Base-by-base conservation (phyloP, 2,113 vertebrate genomes). In the Myocastor coypus region DNA sequence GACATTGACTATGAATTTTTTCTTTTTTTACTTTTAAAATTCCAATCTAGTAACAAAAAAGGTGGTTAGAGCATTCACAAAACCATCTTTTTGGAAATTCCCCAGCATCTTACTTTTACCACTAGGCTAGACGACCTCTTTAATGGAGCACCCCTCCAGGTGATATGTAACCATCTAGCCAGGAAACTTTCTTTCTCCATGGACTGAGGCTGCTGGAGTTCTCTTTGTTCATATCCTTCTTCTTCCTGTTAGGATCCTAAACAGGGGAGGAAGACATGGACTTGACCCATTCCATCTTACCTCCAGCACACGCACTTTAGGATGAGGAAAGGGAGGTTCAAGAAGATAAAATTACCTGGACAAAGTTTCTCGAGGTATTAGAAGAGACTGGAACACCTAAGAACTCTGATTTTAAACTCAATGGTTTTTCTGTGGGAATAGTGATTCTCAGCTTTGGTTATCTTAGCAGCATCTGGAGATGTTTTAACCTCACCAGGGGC, bases 31-130 rank as follows among this genome's bases (percentile, higher is more conserved):
- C 40, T 68, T 66, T 68, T 37, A 87, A 94, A 83, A 66, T 73
- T 92, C 92, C 87, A 90, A 85, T 12, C 68, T 90, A 92, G 24
- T 78, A 84, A 59, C 19, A 92, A 40, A 86, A 28, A 96, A 59
- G 2, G 19, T 89, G 89, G 26, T 73, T 94, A 71, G 57, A 85
- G n/a, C 83, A 69, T 37, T 83, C 73, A 89, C 24, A 59, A 52
- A 97, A n/a, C 55, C 34, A 42, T 77, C 5, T 37, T 81, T 28
- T 71, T 84, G 63, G 63, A 92, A 90, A 55, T 92, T 81, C 69
- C 82, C 24, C 13, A 83, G 66, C 30, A 77, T 42, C 40, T 71
- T 95, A 26, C n/a, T 91, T 92, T 95, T 95, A 94, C 32, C 63
- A 52, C 34, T 86, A 28, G 66, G 14, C 64, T 91, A 26, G 30